phyloP scores from a whole-genome alignment of 2,888 invertebrate genomes.

The Luperina testacea region DNA sequence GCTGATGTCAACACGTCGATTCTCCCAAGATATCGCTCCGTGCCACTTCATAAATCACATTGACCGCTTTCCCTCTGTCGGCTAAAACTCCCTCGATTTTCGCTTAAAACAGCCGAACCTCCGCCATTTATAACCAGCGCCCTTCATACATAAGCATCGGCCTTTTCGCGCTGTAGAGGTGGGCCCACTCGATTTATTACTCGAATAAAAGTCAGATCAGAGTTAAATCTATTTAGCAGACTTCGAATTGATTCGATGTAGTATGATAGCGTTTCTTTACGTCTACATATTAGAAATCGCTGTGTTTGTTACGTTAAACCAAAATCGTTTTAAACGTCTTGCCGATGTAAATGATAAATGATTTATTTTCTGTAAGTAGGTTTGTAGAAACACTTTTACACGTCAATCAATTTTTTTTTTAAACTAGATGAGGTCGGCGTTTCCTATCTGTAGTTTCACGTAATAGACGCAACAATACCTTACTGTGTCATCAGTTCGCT shows the following conservation, averaged over 20 bases:
- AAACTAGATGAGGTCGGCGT: no score
- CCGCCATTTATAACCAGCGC: slow-evolving; percentile 68
- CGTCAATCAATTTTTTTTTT: no score
- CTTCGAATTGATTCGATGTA: slow-evolving; percentile 50
- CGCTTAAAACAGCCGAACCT: slow-evolving; percentile 61
- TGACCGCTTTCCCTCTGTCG: slow-evolving; percentile 57
- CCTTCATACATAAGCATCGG: slow-evolving; percentile 72
- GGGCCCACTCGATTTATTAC: slow-evolving; percentile 58
- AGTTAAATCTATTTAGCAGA: slow-evolving; percentile 62
- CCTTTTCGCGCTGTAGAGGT: slow-evolving; percentile 60
- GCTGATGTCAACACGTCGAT: slow-evolving; percentile 57
- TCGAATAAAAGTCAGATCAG: slow-evolving; percentile 58
- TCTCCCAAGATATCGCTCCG: slow-evolving; percentile 55
- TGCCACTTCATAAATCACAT: slow-evolving; percentile 61
- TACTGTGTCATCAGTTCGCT: no score
- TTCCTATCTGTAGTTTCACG: no score
- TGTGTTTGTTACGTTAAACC: no score
- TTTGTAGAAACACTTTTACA: no score
- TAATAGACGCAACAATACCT: no score
- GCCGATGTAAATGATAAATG: no score
- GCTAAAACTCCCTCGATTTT: slow-evolving; percentile 63
- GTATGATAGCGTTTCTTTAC: slow-evolving; percentile 37
- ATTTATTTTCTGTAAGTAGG: no score
- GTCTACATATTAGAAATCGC: neutral
- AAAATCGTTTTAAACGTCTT: no score